Evolutionary conservation across 2,888 invertebrate species (phyloP).

Genomic region (Melolontha melolontha): DNA sequence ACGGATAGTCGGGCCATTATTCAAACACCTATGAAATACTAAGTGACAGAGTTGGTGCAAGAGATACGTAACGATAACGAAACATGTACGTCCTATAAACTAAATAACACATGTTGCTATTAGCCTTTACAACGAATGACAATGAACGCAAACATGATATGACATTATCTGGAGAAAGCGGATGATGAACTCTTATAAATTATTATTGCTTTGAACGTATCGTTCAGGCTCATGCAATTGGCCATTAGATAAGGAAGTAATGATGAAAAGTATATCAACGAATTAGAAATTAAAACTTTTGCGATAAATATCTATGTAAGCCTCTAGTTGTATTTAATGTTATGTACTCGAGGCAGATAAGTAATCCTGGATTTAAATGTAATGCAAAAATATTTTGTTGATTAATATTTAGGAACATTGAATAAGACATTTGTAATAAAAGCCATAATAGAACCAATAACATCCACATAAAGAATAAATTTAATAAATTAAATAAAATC

Average conservation of each 20-base stretch:
- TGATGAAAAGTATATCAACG: conserved; percentile 31
- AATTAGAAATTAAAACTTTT: conserved; percentile 35
- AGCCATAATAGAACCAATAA: too few species aligned
- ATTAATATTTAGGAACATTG: too few species aligned
- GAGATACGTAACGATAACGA: conserved; percentile 32
- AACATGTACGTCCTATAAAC: conserved; percentile 37
- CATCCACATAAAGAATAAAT: too few species aligned
- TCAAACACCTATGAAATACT: conserved; percentile 38
- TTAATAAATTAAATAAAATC: too few species aligned
- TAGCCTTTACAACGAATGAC: conserved; percentile 38
- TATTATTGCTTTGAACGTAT: conserved; percentile 14
- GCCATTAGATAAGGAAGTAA: conserved; percentile 19
- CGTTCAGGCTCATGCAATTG: conserved; percentile 4
- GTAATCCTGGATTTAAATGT: too few species aligned
- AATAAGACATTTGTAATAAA: too few species aligned
- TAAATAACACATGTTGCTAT: conserved; percentile 41
- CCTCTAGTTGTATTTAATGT: too few species aligned
- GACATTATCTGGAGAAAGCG: conserved; percentile 43
- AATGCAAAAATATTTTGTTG: too few species aligned
- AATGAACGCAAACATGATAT: conserved; percentile 37
- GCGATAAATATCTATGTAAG: conserved; percentile 18
- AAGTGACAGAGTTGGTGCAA: conserved; percentile 36
- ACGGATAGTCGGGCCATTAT: conserved; percentile 21
- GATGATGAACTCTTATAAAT: conserved; percentile 34
- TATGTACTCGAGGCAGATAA: too few species aligned